Percentiles rank a stretch among this genome's conserved stretches.
Evolutionary conservation across 1,140 invertebrate genomes (phyloP).

Genomic region (Planococcus citri): DNA sequence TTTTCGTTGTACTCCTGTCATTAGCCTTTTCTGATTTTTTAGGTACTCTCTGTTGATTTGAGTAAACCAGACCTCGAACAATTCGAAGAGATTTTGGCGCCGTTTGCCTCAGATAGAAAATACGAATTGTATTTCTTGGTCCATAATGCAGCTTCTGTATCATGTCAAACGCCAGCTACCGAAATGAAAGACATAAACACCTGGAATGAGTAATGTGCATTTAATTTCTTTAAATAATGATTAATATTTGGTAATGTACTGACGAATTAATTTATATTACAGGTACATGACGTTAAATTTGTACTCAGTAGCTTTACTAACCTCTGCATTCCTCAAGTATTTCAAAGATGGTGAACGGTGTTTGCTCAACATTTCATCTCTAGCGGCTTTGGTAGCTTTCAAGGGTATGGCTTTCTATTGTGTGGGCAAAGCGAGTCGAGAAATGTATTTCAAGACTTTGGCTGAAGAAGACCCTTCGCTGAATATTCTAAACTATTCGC

Average conservation of each 20-base stretch:
- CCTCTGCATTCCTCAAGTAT: slow-evolving; percentile 54
- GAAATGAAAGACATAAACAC: slow-evolving; percentile 45
- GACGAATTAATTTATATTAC: slow-evolving; percentile 23
- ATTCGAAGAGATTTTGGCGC: slow-evolving; percentile 29
- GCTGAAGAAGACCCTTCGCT: slow-evolving; percentile 65
- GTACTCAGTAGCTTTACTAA: slow-evolving; percentile 52
- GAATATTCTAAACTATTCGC: slow-evolving; percentile 78
- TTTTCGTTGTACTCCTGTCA: background rate
- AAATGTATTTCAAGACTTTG: slow-evolving; percentile 76
- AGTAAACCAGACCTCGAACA: slow-evolving; percentile 31
- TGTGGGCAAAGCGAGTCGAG: slow-evolving; percentile 75
- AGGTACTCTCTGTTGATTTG: slow-evolving; percentile 33
- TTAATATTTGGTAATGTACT: slow-evolving; percentile 49
- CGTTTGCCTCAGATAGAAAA: slow-evolving; percentile 30
- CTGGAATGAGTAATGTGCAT: slow-evolving; percentile 39
- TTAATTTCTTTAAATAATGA: slow-evolving; percentile 45
- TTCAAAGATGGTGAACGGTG: slow-evolving; percentile 41
- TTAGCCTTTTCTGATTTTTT: background rate
- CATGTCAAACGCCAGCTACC: slow-evolving; percentile 46
- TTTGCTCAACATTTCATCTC: slow-evolving; percentile 79
- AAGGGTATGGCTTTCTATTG: slow-evolving; percentile 68
- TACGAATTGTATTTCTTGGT: slow-evolving; percentile 62
- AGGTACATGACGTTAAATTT: slow-evolving; percentile 30
- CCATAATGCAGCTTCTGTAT: slow-evolving; percentile 81
- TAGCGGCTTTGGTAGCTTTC: slow-evolving; percentile 62